phyloP scores from a whole-genome alignment of 1,140 invertebrate species.

The Papilio xuthus region DNA sequence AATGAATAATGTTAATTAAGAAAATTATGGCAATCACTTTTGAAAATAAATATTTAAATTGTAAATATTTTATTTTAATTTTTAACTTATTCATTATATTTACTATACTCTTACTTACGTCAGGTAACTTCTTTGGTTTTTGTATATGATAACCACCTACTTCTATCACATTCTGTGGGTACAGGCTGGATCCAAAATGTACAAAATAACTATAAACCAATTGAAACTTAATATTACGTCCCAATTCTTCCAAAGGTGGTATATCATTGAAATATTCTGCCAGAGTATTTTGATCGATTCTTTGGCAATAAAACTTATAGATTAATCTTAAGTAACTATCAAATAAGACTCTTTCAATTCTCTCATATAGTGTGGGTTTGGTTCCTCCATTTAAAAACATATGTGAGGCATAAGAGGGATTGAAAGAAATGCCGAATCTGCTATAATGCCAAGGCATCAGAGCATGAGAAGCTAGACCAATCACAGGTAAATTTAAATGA shows the following conservation, averaged over 20 bases:
- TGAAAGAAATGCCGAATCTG: conserved; percentile 80
- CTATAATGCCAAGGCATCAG: conserved; percentile 83
- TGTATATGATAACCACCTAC: conserved; percentile 85
- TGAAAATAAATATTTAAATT: background rate
- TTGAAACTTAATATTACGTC: conserved; percentile 82
- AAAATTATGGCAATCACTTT: background rate
- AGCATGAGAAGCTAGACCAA: conserved; percentile 81
- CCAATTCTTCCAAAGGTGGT: conserved; percentile 82
- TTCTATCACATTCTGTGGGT: conserved; percentile 84
- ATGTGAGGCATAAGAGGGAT: conserved; percentile 81
- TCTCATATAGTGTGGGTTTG: conserved; percentile 64
- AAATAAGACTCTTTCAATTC: conserved; percentile 27
- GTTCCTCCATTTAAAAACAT: conserved; percentile 78
- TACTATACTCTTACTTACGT: conserved; percentile 74
- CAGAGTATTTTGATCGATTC: conserved; percentile 52
- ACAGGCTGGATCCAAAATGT: conserved; percentile 80
- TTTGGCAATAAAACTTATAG: conserved; percentile 23
- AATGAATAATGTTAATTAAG: background rate
- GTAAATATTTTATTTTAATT: background rate
- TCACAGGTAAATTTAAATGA: conserved; percentile 83
- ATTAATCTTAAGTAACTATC: background rate
- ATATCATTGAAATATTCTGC: conserved; percentile 81
- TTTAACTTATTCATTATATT: background rate
- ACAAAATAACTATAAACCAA: conserved; percentile 84
- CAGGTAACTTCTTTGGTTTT: conserved; percentile 79